A percentile compares a stretch with the other conserved stretches of the same genome.
Conservation (phyloP, 2,113 vertebrate species). For the Symphodus melops region DNA sequence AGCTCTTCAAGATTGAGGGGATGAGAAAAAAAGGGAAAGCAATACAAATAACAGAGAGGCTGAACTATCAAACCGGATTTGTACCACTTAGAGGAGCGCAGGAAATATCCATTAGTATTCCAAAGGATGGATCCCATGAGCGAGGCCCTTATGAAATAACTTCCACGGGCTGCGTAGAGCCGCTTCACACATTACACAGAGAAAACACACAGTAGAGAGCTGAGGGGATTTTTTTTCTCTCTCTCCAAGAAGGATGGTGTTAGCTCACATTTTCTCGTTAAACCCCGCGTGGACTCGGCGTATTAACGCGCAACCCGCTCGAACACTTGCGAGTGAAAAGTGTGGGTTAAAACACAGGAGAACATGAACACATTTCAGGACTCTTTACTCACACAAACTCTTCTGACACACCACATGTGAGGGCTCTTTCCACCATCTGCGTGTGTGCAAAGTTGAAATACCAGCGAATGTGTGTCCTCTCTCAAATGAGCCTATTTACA, state of each 20-base stretch:
- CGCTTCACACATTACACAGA: conserved; percentile 62
- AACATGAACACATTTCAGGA: conserved; percentile 6
- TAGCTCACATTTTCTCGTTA: conserved; percentile 42
- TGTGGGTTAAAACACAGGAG: conserved; percentile 11
- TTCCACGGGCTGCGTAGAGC: conserved; percentile 53
- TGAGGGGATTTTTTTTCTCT: background rate
- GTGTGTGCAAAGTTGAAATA: conserved; percentile 12
- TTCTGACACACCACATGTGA: conserved; percentile 35
- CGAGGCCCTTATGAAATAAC: conserved; percentile 61
- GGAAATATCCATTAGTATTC: conserved; percentile 68
- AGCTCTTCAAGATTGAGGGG: conserved; percentile 47
- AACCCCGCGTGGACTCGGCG: conserved; percentile 2
- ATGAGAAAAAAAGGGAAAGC: conserved; percentile 57
- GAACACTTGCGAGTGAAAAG: conserved; percentile 9
- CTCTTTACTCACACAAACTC: conserved; percentile 12
- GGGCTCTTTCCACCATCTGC: conserved; percentile 23
- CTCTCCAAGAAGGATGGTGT: conserved; percentile 31
- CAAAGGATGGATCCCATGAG: conserved; percentile 69
- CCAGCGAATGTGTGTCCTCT: conserved; percentile 11
- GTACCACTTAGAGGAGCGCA: conserved; percentile 61
- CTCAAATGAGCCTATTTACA: conserved; percentile 43
- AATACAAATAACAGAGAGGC: conserved; percentile 73
- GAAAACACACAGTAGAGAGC: conserved; percentile 40
- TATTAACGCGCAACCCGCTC: conserved; percentile 44
- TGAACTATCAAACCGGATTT: conserved; percentile 78